Evolutionary conservation across 2,797 vertebrate genomes (phyloP), one percentile per base, ranked within the genome.

Genomic region (Cyclopterus lumpus): DNA sequence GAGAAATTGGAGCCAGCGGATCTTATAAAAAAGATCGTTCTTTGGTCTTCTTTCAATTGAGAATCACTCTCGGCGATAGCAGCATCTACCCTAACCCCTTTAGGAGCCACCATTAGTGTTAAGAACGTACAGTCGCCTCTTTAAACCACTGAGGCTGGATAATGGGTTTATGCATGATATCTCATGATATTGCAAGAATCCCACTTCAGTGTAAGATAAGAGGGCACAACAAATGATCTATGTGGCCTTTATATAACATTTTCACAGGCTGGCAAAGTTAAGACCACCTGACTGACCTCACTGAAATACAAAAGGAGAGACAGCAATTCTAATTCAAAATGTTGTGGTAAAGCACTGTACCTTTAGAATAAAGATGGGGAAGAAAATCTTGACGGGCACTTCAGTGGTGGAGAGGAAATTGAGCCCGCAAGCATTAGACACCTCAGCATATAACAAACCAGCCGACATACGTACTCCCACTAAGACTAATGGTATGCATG

Each of bases 391-490:
- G 77, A 81, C 26, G 67, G 67, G 68, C 53, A 40, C 61, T 62
- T 80, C n/a, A 65, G 59, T 14, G 3, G 53, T 5, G 24, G 60
- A 73, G 72, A 77, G 77, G 70, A 86, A 77, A 79, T 76, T 73
- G 77, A 68, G 70, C 38, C 54, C 1, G 30, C 44, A 34, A 71
- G 72, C 16, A 36, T 42, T 22, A 26, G 16, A 48, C 54, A 28
- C 66, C 67, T 65, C 24, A 2, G 15, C 55, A 63, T 30, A 78
- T 63, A 60, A 77, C 15, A 34, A 67, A 42, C 49, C 40, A 51
- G n/a, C 7, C 2, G 36, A 44, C 18, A 40, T 28, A 58, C 32
- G 44, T 4, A 58, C 46, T 28, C 24, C 49, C n/a, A n/a, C 40
- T 16, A n/a, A 24, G 51, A 42, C 59, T 44, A 22, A 61, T 55